Evolutionary conservation across 2,888 invertebrate genomes (phyloP), one percentile per base, ranked within the genome.

Genomic region (Rhimphoctona megacephalus): DNA sequence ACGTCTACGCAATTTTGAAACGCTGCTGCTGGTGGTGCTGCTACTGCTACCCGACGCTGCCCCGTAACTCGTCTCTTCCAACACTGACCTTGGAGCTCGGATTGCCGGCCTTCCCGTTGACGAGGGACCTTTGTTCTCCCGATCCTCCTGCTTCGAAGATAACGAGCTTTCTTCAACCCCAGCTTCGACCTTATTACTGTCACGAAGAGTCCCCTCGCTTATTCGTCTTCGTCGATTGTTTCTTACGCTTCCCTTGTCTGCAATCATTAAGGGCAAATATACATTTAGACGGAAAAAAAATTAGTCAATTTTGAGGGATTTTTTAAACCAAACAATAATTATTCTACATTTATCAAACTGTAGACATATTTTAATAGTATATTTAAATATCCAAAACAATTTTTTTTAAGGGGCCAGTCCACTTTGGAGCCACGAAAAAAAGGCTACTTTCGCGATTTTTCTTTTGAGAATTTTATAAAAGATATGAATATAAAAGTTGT

Each of bases 51-150:
- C 90, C 33, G 91, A 89, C 30, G 92, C 88, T 30, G 91, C 61
- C 61, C 61, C 89, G 76, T 90, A 91, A 84, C 93, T 94, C 9
- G 94, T 91, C 78, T 94, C 94, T 52, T 93, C 94, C 54, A 94
- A 89, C 25, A 94, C 93, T 17, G 93, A 92, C 25, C 93, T 90
- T 3, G 91, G 88, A 17, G 92, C 91, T n/a, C 93, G 91, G 83
- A 92, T 93, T 46, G 91, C 90, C 7, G 92, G 91, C 82, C 92
- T 91, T 22, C 93, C 93, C 0, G 91, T 83, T 36, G 92, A 88
- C 25, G 94, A 94, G 5, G 94, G 94, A 7, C 94, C 93, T 85
- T 94, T 94, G 90, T 94, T 94, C 84, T 94, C 94, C 0, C 94
- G 91, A 66, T 94, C 94, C 80, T 94, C 94, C 46, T 92, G 93